Evolutionary conservation across 2,797 vertebrate genomes (phyloP), one percentile per base, ranked within the genome.

Genomic region (Pangasius sanitwongsei): DNA sequence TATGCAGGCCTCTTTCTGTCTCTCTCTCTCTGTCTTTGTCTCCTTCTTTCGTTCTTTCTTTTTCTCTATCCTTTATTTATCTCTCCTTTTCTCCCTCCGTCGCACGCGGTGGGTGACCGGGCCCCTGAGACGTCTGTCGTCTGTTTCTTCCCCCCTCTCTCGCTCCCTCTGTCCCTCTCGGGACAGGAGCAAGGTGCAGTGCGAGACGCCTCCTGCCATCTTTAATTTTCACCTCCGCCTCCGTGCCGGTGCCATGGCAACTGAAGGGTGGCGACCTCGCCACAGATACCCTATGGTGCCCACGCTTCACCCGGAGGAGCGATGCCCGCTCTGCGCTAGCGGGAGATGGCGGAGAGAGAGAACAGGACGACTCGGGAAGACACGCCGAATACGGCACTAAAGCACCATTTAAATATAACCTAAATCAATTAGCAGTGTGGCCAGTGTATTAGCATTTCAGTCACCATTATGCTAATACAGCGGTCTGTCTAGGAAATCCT

Each of bases 151-250:
- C 89, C 87, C 83, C 75, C 87, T 55, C 89, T 41, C 70, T 48
- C 13, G 57, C 81, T 65, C 86, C 44, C 89, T 88, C 86, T 83
- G 83, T 78, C 82, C 87, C 91, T 90, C 89, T 77, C 88, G 92
- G 89, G 92, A 92, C 88, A 85, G 44, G 81, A 80, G 85, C 91
- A 91, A 94, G 93, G 90, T 86, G 92, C 96, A 95, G 96, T 96
- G 96, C 95, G 95, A 97, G 96, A 96, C 96, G 94, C 93, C 93
- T 91, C 96, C 96, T 91, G 95, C 93, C 88, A 90, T 94, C 95
- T 96, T 97, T 96, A 95, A 97, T 97, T 97, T 96, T 96, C 96
- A 97, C 96, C 95, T 97, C 95, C 94, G 90, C 94, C 95, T 86
- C 91, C 41, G 85, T 50, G 72, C 86, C 77, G 90, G 86, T 92